Evolutionary conservation across 2,797 vertebrate species (phyloP), one percentile per base, ranked within the genome.

Genomic region (Echeneis naucrates): DNA sequence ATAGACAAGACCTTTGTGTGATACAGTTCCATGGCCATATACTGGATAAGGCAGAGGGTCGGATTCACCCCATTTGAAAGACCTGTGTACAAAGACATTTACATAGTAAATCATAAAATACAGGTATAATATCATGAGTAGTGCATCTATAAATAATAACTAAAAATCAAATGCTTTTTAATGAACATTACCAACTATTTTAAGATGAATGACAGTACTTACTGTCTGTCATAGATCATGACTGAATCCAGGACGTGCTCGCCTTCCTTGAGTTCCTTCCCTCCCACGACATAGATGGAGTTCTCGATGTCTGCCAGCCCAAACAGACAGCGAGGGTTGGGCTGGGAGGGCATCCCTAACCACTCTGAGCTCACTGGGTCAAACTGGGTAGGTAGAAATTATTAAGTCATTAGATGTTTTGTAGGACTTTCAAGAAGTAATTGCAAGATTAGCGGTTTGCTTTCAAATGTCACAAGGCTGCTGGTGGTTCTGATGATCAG

Each of bases 31-130:
- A 0, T 99, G 98, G 35, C 97, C 97, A 0, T 99, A 99, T 37
- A 97, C 97, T 0, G 92, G 68, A 0, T 98, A 98, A 0, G 97
- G 97, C 75, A 99, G 93, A 1, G 97, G 91, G 69, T 99, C 98
- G 0, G 97, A 96, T 79, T 99, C 97, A 0, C 98, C 98, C 98
- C 98, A 99, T 90, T 99, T 99, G 89, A 99, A 99, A 4, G 98
- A 99, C 82, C 98, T 99, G 75, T 32, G 45, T 2, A 44, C n/a
- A 50, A 32, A 33, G 2, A 32, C 27, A 52, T 21, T 1, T 23
- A 47, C 2, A 27, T 8, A 30, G 50, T 9, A 30, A 52, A 19
- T 30, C 24, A 52, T 30, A 2, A 26, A 50, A 26, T 26, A 16
- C 16, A 26, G 1, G 24, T 16, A 44, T 3, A 4, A 50, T 4